These are phyloP conservation scores for Apteryx owenii DNA, from an alignment of 2,113 vertebrate genomes.

Conservation along the genomic window DNA sequence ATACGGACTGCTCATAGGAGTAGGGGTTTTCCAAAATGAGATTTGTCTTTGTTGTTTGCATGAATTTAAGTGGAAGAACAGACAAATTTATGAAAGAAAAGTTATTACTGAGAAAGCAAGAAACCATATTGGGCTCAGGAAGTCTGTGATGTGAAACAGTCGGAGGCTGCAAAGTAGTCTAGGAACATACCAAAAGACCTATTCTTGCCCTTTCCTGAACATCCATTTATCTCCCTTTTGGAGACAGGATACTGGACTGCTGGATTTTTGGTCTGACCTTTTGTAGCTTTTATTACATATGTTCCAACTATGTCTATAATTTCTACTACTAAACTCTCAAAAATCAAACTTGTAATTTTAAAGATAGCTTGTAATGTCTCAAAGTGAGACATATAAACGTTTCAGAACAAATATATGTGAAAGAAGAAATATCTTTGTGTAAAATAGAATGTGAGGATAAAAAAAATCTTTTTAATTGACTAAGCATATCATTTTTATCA, in stretches of 20 bases:
- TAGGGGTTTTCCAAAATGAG: background rate
- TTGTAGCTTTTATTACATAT: background rate
- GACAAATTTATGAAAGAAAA: background rate
- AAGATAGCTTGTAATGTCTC: background rate
- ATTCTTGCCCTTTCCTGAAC: background rate
- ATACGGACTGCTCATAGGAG: background rate
- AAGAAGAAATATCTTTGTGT: background rate
- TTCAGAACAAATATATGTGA: background rate
- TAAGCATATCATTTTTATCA: background rate
- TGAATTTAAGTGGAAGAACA: background rate
- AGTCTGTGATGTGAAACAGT: background rate
- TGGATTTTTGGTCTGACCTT: background rate
- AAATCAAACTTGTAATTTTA: background rate
- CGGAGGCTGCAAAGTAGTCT: background rate
- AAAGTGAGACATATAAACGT: background rate
- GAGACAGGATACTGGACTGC: background rate
- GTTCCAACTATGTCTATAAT: background rate
- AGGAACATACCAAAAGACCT: background rate
- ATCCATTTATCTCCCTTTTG: background rate
- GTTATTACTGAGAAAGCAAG: background rate
- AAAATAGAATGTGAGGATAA: background rate
- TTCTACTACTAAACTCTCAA: background rate
- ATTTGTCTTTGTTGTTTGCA: background rate
- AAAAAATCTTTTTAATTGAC: background rate
- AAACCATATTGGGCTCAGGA: background rate